Percentiles rank a stretch among this genome's conserved stretches.
These are phyloP conservation scores for Luscinia megarhynchos DNA, from an alignment of 2,797 vertebrate species.

Conservation along the genomic window DNA sequence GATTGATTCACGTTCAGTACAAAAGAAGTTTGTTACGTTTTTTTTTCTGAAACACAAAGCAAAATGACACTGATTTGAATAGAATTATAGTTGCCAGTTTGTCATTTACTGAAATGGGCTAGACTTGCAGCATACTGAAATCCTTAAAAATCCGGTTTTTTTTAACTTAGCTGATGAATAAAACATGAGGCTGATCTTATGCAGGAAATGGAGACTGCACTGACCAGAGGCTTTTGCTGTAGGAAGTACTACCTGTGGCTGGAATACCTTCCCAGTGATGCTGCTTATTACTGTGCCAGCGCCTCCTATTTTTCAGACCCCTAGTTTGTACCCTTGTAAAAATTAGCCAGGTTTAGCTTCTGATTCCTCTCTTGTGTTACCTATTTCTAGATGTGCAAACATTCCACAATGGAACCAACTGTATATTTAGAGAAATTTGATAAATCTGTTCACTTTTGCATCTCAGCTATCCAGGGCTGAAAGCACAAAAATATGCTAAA, in stretches of 20 bases:
- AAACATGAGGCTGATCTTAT: background rate
- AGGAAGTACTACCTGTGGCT: rapidly evolving
- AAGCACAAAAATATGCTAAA: background rate
- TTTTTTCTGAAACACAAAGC: background rate
- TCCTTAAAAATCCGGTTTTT: background rate
- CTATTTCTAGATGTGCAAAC: background rate
- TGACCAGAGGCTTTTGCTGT: background rate
- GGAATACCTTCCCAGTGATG: background rate
- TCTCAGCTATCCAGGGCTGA: background rate
- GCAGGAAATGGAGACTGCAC: background rate
- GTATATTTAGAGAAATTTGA: background rate
- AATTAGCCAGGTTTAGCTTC: background rate
- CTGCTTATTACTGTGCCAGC: background rate
- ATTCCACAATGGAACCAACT: background rate
- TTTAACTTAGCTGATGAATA: background rate
- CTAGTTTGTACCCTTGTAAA: background rate
- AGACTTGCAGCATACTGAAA: background rate
- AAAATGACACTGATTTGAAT: background rate
- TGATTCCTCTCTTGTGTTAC: background rate
- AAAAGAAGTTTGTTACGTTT: background rate
- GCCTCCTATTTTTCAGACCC: background rate
- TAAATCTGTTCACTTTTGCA: background rate
- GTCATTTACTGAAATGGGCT: background rate
- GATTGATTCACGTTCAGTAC: background rate
- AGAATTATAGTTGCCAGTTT: background rate